Evolutionary conservation across 2,888 invertebrate species (phyloP), one percentile per base, ranked within the genome.

Genomic region (Ischnura elegans): DNA sequence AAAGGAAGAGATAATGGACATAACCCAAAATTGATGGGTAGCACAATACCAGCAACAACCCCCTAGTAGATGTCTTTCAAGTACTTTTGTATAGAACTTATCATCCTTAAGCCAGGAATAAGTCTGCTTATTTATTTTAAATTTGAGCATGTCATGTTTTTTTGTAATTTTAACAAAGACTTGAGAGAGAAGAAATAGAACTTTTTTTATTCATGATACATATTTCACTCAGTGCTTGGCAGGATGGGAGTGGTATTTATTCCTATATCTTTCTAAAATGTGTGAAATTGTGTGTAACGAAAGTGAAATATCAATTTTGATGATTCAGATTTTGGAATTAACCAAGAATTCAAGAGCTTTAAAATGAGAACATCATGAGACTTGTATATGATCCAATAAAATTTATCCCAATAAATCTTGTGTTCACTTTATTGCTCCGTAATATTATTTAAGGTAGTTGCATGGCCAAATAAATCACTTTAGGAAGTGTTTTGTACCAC

Each of bases 1-100:
- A 90, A 61, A 66, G 90, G n/a, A 90, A 90, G 45, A 90, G 90
- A 90, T 90, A 90, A 61, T 36, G 29, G 6, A 42, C 43, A 10
- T 43, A 3, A 43, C 45, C 25, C 43, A 66, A 36, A 76, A 36
- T 6, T 25, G 36, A 90, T 90, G 90, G 90, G 25, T 51, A 76
- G 76, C 76, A 76, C 76, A 66, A 66, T 66, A 29, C 66, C 66
- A 66, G 66, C 66, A 87, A 36, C 29, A 90, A 55, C 21, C 55
- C 61, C 25, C 16, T 10, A 90, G 61, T 90, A 66, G 90, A 55
- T 25, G 25, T 66, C 43, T 66, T 90, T n/a, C 25, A 43, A 51
- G 43, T 55, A 90, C 8, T 61, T 36, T 51, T 43, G 43, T n/a
- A n/a, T 90, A 90, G 90, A 61, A 43, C 25, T 90, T 42, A 61